Percentiles rank a stretch among this genome's conserved stretches.
phyloP scores from a whole-genome alignment of 2,113 vertebrate genomes.

The Eulemur macaco region DNA sequence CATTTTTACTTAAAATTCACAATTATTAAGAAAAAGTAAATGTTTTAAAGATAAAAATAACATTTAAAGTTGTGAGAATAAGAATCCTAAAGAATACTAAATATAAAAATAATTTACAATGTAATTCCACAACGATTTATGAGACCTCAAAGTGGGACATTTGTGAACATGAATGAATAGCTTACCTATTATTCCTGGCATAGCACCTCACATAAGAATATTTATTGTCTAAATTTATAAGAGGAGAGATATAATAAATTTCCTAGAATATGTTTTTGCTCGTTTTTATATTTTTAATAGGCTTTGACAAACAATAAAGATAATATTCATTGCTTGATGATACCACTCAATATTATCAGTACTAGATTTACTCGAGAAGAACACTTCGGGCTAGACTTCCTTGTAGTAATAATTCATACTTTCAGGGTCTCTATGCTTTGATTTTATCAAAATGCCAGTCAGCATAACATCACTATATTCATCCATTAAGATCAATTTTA shows the following conservation, averaged over 20 bases:
- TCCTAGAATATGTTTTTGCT: conserved; percentile 28
- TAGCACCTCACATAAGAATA: not conserved
- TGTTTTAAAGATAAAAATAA: not conserved
- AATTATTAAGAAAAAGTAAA: not conserved
- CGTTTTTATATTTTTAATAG: conserved; percentile 41
- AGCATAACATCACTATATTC: not conserved
- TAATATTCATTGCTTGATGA: not conserved
- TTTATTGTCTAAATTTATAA: conserved; percentile 22
- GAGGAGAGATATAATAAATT: conserved; percentile 18
- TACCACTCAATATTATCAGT: not conserved
- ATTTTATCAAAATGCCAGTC: not conserved
- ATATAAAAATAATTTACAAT: conserved; percentile 13
- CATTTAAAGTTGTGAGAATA: not conserved
- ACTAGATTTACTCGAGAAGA: not conserved
- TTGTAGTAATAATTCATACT: not conserved
- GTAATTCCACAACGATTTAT: not conserved
- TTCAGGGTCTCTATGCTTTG: not conserved
- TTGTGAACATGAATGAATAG: not conserved
- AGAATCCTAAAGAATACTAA: not conserved
- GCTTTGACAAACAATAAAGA: conserved; percentile 5
- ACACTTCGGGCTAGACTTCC: not conserved
- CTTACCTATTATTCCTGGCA: conserved; percentile 4
- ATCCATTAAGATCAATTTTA: not conserved
- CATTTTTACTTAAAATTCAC: not conserved
- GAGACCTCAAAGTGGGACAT: not conserved